These are phyloP conservation scores for Achlya flavicornis DNA, from an alignment of 2,888 invertebrate species.

Conservation along the genomic window DNA sequence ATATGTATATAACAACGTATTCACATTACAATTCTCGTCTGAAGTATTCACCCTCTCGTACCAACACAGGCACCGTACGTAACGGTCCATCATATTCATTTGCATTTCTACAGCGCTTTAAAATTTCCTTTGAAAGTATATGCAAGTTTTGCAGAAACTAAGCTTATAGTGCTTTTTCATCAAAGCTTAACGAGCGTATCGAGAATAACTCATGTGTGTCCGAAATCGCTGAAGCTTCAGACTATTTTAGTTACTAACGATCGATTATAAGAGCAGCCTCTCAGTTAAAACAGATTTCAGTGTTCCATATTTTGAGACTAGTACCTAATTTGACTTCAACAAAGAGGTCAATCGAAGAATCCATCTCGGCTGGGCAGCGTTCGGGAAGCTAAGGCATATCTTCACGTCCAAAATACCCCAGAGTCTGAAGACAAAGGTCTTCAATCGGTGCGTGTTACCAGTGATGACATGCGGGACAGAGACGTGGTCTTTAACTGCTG, in stretches of 20 bases:
- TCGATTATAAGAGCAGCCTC: background rate
- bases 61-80: slow-evolving; percentile 16
- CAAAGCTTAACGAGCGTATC: background rate
- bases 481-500: no score
- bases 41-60: background rate
- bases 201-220: background rate
- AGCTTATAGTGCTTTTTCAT: background rate
- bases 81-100: slow-evolving; percentile 30
- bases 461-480: no score
- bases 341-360: no score
- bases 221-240: background rate
- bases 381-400: no score
- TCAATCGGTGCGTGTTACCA: no score
- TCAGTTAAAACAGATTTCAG: background rate
- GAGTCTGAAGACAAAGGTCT: no score
- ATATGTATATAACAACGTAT: background rate
- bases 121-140: slow-evolving; percentile 18
- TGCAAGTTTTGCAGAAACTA: slow-evolving; percentile 1
- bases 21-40: background rate
- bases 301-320: background rate
- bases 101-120: slow-evolving; percentile 33
- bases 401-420: no score
- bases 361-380: no score
- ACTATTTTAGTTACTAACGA: background rate
- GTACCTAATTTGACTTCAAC: background rate